These are phyloP conservation scores for Nasua narica DNA, from an alignment of 2,797 vertebrate genomes.

Conservation along the genomic window DNA sequence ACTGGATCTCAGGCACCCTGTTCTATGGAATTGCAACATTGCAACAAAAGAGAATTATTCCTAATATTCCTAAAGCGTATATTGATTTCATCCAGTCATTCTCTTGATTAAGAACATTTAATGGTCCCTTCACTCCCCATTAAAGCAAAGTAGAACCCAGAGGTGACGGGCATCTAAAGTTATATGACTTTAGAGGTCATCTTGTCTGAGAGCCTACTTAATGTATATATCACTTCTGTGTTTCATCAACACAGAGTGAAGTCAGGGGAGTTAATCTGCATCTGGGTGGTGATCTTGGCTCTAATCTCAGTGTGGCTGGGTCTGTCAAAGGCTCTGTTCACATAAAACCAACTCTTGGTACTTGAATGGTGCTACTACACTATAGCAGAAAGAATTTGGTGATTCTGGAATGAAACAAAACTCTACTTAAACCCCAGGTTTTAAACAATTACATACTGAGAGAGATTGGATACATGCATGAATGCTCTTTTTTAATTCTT, in stretches of 20 bases:
- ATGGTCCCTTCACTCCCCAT: background rate
- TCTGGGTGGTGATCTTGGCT: background rate
- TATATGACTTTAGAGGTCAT: background rate
- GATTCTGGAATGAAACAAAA: background rate
- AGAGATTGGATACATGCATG: background rate
- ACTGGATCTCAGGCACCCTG: background rate
- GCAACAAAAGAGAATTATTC: background rate
- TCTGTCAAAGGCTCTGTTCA: background rate
- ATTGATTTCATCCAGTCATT: background rate
- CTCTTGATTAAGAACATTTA: background rate
- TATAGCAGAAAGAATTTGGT: background rate
- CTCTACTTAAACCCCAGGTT: background rate
- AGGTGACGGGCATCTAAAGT: background rate
- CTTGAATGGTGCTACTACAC: background rate
- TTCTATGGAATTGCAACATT: background rate
- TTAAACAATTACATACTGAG: background rate
- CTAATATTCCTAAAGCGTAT: background rate
- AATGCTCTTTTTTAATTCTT: background rate
- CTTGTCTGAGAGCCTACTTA: background rate
- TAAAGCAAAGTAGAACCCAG: background rate
- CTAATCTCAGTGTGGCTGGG: background rate
- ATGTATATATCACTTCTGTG: too few species aligned
- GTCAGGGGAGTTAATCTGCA: background rate
- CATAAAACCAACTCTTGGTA: background rate
- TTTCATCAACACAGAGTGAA: background rate